These are phyloP conservation scores for Beroe forskalii DNA, from an alignment of 37 sponge, comb jelly and placozoan species.

Conservation along the genomic window DNA sequence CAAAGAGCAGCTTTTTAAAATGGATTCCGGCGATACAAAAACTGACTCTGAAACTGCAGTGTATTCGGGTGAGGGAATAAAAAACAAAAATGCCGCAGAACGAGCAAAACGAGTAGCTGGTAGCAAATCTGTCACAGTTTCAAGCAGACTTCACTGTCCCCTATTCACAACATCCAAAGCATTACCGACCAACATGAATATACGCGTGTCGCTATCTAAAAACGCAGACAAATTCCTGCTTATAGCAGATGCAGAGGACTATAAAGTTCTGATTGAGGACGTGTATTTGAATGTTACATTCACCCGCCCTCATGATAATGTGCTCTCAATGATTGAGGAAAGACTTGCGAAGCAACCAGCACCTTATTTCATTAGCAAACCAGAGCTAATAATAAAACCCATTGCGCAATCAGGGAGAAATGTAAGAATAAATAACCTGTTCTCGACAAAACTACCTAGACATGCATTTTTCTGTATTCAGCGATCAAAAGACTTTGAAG, in stretches of 20 bases:
- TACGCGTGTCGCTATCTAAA: neutral
- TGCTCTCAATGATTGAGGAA: conserved; percentile 14
- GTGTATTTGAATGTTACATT: neutral
- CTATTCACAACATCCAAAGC: neutral
- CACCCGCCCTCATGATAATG: neutral
- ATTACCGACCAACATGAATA: neutral
- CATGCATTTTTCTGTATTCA: conserved; percentile 32
- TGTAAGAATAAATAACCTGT: neutral
- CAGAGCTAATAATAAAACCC: conserved; percentile 8
- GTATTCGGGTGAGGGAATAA: neutral
- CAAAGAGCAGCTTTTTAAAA: neutral
- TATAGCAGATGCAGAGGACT: neutral
- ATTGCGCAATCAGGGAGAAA: neutral
- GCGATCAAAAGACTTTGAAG: neutral
- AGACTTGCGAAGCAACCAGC: neutral
- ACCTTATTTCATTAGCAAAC: neutral
- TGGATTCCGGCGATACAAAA: neutral
- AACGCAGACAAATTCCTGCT: neutral
- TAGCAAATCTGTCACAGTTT: neutral
- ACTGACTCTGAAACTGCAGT: neutral
- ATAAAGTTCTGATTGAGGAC: neutral
- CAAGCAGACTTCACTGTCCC: neutral
- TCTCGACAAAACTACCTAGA: neutral
- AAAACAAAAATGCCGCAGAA: neutral
- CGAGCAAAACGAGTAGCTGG: neutral